Conservation (phyloP, 2,888 invertebrate species). For the Brachylomia viminalis region DNA sequence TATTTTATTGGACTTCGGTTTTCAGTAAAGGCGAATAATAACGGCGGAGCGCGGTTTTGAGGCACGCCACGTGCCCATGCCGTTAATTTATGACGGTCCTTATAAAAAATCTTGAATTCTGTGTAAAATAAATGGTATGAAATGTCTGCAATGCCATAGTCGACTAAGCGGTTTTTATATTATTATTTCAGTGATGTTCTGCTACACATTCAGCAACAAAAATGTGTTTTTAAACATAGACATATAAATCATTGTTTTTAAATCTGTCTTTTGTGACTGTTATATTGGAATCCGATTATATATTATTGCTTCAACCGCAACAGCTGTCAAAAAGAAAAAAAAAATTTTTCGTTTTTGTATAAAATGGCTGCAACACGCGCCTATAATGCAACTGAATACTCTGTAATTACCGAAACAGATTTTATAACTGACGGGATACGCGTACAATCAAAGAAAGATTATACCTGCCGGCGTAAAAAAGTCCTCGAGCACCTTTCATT, state of each 20-base stretch:
- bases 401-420: conserved; percentile 45
- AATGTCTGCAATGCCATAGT: conserved; percentile 13
- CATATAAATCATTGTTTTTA: too few relatives aligned
- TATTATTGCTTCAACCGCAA: conserved; percentile 2
- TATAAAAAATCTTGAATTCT: conserved; percentile 27
- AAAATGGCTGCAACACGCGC: conserved; percentile 30
- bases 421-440: conserved; percentile 37
- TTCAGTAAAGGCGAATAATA: conserved; percentile 57
- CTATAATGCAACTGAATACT: conserved; percentile 34
- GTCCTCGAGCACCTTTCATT: conserved; percentile 41
- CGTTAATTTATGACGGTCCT: conserved; percentile 38
- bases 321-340: conserved; percentile 20
- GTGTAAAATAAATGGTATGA: conserved; percentile 15
- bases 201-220: neutral
- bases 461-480: conserved; percentile 57
- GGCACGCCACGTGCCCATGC: conserved; percentile 47
- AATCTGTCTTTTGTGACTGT: neutral
- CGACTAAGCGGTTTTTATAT: neutral
- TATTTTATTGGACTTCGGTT: conserved; percentile 67
- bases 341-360: conserved; percentile 4
- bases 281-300: neutral
- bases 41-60: conserved; percentile 32
- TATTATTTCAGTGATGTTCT: neutral
- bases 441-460: conserved; percentile 50
- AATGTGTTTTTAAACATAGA: neutral